Evolutionary conservation across 1,140 invertebrate species (phyloP).

Genomic region (Drosophila parvula): DNA sequence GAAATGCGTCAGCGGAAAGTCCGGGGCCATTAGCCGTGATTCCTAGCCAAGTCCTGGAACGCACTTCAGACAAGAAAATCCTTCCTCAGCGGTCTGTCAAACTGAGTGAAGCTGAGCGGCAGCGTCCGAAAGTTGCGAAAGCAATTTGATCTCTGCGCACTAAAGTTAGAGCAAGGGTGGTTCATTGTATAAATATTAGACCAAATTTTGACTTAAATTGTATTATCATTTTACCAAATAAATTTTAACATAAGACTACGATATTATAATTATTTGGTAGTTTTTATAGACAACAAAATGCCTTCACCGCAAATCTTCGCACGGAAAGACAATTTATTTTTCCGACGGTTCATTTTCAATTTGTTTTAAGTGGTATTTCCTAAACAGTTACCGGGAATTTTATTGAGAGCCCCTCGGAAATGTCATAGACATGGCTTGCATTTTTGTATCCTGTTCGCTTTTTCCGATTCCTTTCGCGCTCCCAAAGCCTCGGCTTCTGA

Average conservation of each 20-base stretch:
- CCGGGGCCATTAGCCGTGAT: slow-evolving; percentile 37
- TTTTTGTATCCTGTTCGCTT: slow-evolving; percentile 9
- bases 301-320: neutral
- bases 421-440: slow-evolving; percentile 48
- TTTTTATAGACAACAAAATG: too few species aligned
- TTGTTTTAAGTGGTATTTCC: slow-evolving; percentile 35
- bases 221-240: neutral
- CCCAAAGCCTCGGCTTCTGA: neutral
- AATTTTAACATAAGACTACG: too few species aligned
- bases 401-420: slow-evolving; percentile 32
- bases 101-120: slow-evolving; percentile 2
- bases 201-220: neutral
- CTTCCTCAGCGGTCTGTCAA: slow-evolving; percentile 25
- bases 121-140: slow-evolving; percentile 19
- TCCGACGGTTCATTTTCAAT: slow-evolving; percentile 8
- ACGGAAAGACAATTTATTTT: neutral
- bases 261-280: too few species aligned
- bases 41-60: neutral
- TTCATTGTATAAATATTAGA: neutral
- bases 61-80: slow-evolving; percentile 27
- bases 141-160: neutral
- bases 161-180: neutral
- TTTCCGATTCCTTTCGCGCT: neutral
- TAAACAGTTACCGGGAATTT: slow-evolving; percentile 26
- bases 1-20: slow-evolving; percentile 30